A percentile compares a stretch with the other conserved stretches of the same genome.
These are phyloP conservation scores for Cyrtonyx montezumae DNA, from an alignment of 2,113 vertebrate genomes.

Conservation along the genomic window DNA sequence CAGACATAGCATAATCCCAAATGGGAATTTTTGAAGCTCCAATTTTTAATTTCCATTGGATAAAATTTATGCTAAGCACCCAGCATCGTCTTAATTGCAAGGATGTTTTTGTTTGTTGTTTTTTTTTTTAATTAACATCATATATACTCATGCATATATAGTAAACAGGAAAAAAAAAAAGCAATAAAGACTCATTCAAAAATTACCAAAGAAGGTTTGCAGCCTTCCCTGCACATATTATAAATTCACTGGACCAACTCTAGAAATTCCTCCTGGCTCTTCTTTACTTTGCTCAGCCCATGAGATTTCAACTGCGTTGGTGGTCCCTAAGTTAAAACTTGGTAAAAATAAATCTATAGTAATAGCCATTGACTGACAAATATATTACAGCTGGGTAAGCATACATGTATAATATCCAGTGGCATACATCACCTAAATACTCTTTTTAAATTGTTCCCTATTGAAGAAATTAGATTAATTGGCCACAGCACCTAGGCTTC, in stretches of 20 bases:
- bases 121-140: not conserved
- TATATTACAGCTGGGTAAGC: not conserved
- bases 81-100: not conserved
- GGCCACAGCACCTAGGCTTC: not conserved
- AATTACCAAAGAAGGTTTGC: not conserved
- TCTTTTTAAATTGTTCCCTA: not conserved
- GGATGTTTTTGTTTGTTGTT: not conserved
- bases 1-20: not conserved
- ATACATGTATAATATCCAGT: not conserved
- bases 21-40: not conserved
- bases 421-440: not conserved
- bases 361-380: not conserved
- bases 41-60: not conserved
- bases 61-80: not conserved
- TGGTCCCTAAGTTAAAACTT: not conserved
- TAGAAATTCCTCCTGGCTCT: not conserved
- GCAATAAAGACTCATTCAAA: not conserved
- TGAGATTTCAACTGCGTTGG: not conserved
- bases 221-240: not conserved
- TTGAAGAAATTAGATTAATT: not conserved
- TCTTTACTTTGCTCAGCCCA: not conserved
- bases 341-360: accelerated
- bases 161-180: not conserved
- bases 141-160: not conserved
- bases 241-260: not conserved